A percentile compares a stretch with the other conserved stretches of the same genome.
phyloP scores from a whole-genome alignment of 1,140 invertebrate genomes.

The Drosophila sp. region DNA sequence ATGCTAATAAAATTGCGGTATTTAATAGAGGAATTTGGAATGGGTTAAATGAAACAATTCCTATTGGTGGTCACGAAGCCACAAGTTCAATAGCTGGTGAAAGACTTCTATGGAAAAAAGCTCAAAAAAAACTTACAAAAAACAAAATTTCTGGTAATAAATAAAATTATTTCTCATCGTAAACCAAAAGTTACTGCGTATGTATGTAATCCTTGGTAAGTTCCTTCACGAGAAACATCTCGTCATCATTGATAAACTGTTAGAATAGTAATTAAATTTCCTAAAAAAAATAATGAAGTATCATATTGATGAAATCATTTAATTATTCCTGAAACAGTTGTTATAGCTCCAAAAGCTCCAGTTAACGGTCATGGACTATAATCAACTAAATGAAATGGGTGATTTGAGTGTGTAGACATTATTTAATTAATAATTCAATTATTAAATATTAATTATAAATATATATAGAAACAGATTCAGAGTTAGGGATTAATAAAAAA shows the following conservation, averaged over 20 bases:
- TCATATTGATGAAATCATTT: slow-evolving; percentile 85
- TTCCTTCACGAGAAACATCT: slow-evolving; percentile 87
- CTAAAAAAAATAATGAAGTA: slow-evolving; percentile 84
- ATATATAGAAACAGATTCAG: too few relatives aligned
- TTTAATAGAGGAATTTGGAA: slow-evolving; percentile 87
- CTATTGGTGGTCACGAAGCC: slow-evolving; percentile 86
- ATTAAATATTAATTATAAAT: slow-evolving; percentile 69
- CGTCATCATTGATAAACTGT: slow-evolving; percentile 88
- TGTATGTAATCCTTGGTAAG: slow-evolving; percentile 86
- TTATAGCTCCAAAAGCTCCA: slow-evolving; percentile 55
- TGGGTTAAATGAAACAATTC: slow-evolving; percentile 87
- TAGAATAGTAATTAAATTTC: slow-evolving; percentile 84
- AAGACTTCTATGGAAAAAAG: slow-evolving; percentile 88
- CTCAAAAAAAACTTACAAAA: slow-evolving; percentile 56
- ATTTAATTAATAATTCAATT: too few relatives aligned
- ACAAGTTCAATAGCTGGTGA: slow-evolving; percentile 87
- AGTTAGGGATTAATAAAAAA: too few relatives aligned
- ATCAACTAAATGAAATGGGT: slow-evolving; percentile 86
- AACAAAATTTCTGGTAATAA: slow-evolving; percentile 56
- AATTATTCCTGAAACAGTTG: slow-evolving; percentile 57
- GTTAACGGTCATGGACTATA: slow-evolving; percentile 83
- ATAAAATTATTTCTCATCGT: slow-evolving; percentile 61
- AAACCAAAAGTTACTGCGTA: slow-evolving; percentile 83
- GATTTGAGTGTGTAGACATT: slow-evolving; percentile 85
- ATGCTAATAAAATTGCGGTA: slow-evolving; percentile 87